These are phyloP conservation scores for Drosophila rubida DNA, from an alignment of 2,888 invertebrate species.

Conservation along the genomic window DNA sequence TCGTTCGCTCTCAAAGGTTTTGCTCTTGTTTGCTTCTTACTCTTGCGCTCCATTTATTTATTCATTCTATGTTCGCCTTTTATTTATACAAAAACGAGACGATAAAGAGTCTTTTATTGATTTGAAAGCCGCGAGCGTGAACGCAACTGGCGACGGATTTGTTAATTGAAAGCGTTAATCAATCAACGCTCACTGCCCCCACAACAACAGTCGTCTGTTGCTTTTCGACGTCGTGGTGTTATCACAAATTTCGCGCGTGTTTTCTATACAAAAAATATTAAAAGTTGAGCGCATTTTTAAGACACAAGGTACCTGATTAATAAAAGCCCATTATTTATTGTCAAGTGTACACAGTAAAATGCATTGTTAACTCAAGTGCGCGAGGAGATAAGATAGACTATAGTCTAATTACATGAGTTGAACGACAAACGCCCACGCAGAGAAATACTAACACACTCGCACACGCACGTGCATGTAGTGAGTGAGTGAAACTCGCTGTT, in stretches of 20 bases:
- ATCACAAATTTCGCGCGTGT: conserved; percentile 64
- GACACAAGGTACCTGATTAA: conserved; percentile 40
- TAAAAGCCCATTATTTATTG: conserved; percentile 14
- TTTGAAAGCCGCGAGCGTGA: conserved; percentile 41
- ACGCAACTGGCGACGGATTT: conserved; percentile 41
- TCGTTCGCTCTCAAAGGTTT: conserved; percentile 39
- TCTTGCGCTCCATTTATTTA: conserved; percentile 62
- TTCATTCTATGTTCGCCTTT: conserved; percentile 58
- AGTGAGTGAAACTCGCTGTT: conserved; percentile 13
- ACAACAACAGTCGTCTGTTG: conserved; percentile 20
- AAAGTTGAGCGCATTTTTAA: conserved; percentile 33
- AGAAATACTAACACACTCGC: conserved; percentile 21
- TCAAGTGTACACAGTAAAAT: conserved; percentile 18
- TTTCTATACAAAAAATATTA: conserved; percentile 18
- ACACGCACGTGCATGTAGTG: conserved; percentile 19
- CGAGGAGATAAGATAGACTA: conserved; percentile 36
- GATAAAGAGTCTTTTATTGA: conserved; percentile 62
- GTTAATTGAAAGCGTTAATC: conserved; percentile 72
- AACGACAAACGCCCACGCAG: conserved; percentile 9
- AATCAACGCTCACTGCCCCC: conserved; percentile 33
- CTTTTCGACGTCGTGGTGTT: conserved; percentile 42
- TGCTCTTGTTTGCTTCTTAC: conserved; percentile 29
- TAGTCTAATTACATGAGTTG: conserved; percentile 20
- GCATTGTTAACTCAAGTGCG: conserved; percentile 6
- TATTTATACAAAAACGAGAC: conserved; percentile 62